A percentile compares a stretch with the other conserved stretches of the same genome.
Evolutionary conservation across 2,797 vertebrate species (phyloP).

Genomic region (Leuciscus waleckii): DNA sequence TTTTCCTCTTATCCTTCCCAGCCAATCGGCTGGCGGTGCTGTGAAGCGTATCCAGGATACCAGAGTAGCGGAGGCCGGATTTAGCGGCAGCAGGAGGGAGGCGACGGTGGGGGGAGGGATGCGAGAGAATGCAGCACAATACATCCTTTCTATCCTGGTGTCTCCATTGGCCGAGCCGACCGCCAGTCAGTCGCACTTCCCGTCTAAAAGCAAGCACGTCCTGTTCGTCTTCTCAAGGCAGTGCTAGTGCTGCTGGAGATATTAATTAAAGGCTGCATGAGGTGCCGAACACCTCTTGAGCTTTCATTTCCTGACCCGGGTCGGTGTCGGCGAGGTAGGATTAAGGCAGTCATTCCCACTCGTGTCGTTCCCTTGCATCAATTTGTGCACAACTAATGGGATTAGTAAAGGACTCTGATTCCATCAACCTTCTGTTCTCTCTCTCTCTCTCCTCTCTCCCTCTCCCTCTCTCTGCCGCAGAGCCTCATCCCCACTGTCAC

Average conservation of each 20-base stretch:
- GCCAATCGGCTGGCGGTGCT: constrained; percentile 74
- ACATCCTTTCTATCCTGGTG: constrained; percentile 29
- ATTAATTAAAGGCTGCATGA: constrained; percentile 30
- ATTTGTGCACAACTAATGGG: constrained; percentile 45
- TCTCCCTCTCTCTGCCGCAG: neutral
- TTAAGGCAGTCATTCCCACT: constrained; percentile 39
- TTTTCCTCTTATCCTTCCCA: constrained; percentile 64
- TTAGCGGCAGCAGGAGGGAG: constrained; percentile 68
- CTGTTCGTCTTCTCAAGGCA: neutral
- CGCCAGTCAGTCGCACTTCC: neutral
- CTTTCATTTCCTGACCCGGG: constrained; percentile 37
- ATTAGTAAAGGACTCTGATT: constrained; percentile 47
- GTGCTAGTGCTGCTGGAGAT: constrained; percentile 25
- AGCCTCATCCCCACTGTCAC: neutral
- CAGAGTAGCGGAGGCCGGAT: constrained; percentile 73
- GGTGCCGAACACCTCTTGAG: constrained; percentile 27
- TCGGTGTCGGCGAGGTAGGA: neutral
- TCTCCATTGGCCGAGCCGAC: constrained; percentile 36
- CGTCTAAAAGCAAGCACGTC: neutral
- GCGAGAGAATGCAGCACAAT: constrained; percentile 37
- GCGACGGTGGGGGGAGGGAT: constrained; percentile 45
- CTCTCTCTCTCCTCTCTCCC: neutral
- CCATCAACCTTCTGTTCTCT: constrained; percentile 18
- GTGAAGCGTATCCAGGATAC: constrained; percentile 80
- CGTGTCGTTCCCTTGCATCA: constrained; percentile 9